phyloP scores from a whole-genome alignment of 1,140 invertebrate species.

The Delia radicum region DNA sequence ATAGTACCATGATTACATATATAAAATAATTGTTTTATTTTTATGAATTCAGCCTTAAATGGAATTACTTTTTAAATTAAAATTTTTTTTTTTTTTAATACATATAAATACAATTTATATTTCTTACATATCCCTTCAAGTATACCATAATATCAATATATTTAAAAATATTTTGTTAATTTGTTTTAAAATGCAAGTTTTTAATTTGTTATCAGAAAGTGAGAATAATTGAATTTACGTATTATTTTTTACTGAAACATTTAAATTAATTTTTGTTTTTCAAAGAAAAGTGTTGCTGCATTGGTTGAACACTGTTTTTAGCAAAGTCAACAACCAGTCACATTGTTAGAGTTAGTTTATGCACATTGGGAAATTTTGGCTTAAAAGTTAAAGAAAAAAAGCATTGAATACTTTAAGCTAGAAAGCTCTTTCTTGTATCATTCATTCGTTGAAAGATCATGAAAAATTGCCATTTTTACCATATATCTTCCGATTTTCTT shows the following conservation, averaged over 20 bases:
- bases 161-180: not conserved
- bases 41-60: slow-evolving; percentile 29
- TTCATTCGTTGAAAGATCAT: too few species aligned
- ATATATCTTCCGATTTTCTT: too few species aligned
- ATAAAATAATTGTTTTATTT: slow-evolving; percentile 3
- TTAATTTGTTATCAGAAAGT: slow-evolving; percentile 15
- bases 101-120: not conserved
- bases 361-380: too few species aligned
- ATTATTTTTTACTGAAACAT: not conserved
- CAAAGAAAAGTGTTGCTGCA: too few species aligned
- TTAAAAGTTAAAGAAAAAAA: too few species aligned
- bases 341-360: too few species aligned
- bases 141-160: not conserved
- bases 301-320: not conserved
- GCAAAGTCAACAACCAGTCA: not conserved
- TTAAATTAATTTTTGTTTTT: too few species aligned
- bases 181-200: not conserved
- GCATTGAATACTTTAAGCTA: too few species aligned
- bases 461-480: too few species aligned
- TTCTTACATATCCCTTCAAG: not conserved
- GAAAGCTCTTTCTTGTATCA: too few species aligned
- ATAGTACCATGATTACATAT: slow-evolving; percentile 9
- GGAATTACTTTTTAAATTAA: slow-evolving; percentile 16
- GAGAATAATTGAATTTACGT: slow-evolving; percentile 11
- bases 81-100: too few species aligned